Base-by-base conservation (phyloP, 2,113 vertebrate genomes). In the Varanus salvator region DNA sequence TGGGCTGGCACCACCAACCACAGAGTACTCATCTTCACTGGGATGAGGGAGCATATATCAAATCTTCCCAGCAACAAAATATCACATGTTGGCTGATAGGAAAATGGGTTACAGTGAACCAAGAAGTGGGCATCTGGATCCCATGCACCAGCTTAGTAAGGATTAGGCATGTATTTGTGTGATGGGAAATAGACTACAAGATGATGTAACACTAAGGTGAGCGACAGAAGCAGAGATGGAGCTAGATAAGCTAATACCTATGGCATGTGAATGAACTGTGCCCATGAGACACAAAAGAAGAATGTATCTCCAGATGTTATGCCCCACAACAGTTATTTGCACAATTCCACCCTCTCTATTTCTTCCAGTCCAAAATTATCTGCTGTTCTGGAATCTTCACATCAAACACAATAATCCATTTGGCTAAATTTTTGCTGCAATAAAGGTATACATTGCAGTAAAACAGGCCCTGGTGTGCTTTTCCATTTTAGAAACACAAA, bases 401-500 rank as follows among this genome's bases (percentile, higher is more conserved):
- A 31, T 74, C 48, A 74, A 74, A 60, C 54, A 48, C 6, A 52
- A 27, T 12, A 57, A 82, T 44, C 50, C 50, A 69, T 3, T 71
- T 68, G 69, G 76, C 9, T 34, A 31, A 68, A 80, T 69, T 90
- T 85, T 21, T 71, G 74, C 71, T 31, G 5, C 50, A 57, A 21
- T 71, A 25, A 90, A 89, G 69, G 69, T 27, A 54, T 7, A 57
- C 2, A 17, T 29, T 71, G 57, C 72, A 89, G 50, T 66, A 11
- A 50, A 66, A 76, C 19, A 3, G 8, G 25, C 34, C 8, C 71
- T 60, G 68, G 68, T 60, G 21, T 34, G 71, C 19, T 64, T 84
- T 68, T 76, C 38, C 31, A 52, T 75, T 64, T 89, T 76, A n/a
- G 71, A 84, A 84, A 29, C 87, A 89, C 52, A 88, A 74, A 88